These are phyloP conservation scores for Haemorhous mexicanus DNA, from an alignment of 2,113 vertebrate species.

Conservation along the genomic window DNA sequence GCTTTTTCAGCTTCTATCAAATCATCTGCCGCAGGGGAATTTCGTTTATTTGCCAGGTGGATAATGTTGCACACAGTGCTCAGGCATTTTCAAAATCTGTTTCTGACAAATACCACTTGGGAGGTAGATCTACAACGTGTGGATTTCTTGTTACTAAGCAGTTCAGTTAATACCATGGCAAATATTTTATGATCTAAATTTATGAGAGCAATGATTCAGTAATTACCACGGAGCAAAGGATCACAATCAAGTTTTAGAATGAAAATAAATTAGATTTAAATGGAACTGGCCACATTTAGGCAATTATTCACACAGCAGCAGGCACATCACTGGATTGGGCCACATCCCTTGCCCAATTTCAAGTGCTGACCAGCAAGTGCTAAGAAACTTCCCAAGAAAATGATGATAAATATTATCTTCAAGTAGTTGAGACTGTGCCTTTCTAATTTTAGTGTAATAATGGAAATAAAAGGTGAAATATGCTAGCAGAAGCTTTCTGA, in stretches of 20 bases:
- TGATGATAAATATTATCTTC: background rate
- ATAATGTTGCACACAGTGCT: constrained; percentile 44
- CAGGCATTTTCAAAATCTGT: constrained; percentile 32
- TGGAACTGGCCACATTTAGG: background rate
- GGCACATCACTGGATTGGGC: background rate
- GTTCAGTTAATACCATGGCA: background rate
- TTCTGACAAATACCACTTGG: constrained; percentile 54
- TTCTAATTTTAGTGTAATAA: background rate
- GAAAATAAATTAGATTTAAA: constrained; percentile 6
- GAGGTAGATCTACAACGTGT: background rate
- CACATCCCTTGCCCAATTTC: background rate
- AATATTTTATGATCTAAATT: constrained; percentile 37
- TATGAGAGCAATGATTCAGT: background rate
- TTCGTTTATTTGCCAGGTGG: constrained; percentile 43
- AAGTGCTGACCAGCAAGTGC: background rate
- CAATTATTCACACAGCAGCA: background rate
- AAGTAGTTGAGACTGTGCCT: background rate
- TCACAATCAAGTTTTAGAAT: constrained; percentile 9
- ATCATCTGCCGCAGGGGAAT: constrained; percentile 53
- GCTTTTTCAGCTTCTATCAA: constrained; percentile 57
- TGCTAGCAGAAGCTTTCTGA: background rate
- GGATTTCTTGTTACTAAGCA: constrained; percentile 8
- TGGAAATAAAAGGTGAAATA: background rate
- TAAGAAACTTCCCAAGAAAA: background rate
- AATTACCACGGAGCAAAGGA: background rate